Evolutionary conservation across 2,888 invertebrate species (phyloP).

Genomic region (Calameuta idolon): DNA sequence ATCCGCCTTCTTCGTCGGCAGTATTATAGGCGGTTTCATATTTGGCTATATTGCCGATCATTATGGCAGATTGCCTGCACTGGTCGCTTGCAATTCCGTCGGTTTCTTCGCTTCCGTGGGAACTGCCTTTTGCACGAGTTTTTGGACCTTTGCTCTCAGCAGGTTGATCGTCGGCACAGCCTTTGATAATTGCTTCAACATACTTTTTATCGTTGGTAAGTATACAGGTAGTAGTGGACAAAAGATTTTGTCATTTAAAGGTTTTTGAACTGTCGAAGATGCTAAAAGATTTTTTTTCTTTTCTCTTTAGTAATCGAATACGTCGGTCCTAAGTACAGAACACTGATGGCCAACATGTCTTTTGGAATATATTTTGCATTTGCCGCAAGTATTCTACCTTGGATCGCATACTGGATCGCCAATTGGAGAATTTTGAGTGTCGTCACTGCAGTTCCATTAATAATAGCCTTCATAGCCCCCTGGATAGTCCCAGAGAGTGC

Average conservation of each 20-base stretch:
- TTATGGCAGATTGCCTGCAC: conserved; percentile 85
- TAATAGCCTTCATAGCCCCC: conserved; percentile 78
- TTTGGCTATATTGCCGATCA: conserved; percentile 92
- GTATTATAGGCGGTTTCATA: conserved; percentile 86
- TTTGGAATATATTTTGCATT: conserved; percentile 89
- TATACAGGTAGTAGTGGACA: background rate
- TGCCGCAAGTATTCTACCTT: conserved; percentile 83
- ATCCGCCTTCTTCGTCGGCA: conserved; percentile 89
- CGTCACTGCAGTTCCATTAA: conserved; percentile 81
- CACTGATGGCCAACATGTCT: conserved; percentile 91
- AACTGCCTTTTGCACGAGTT: conserved; percentile 80
- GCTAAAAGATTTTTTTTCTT: background rate
- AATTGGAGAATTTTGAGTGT: conserved; percentile 84
- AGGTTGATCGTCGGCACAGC: conserved; percentile 87
- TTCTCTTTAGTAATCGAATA: conserved; percentile 81
- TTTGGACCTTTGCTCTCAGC: conserved; percentile 83
- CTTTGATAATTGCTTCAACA: conserved; percentile 91
- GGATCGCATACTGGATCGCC: conserved; percentile 84
- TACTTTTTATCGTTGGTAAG: conserved; percentile 92
- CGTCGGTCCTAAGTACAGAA: conserved; percentile 89
- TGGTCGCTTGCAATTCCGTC: conserved; percentile 84
- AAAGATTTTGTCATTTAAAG: background rate
- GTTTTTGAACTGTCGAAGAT: background rate
- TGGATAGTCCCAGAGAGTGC: conserved; percentile 88
- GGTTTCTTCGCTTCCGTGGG: conserved; percentile 80